Percentiles rank a stretch among this genome's conserved stretches.
Evolutionary conservation across 1,140 invertebrate species (phyloP).

Genomic region (Drosophila dunni): DNA sequence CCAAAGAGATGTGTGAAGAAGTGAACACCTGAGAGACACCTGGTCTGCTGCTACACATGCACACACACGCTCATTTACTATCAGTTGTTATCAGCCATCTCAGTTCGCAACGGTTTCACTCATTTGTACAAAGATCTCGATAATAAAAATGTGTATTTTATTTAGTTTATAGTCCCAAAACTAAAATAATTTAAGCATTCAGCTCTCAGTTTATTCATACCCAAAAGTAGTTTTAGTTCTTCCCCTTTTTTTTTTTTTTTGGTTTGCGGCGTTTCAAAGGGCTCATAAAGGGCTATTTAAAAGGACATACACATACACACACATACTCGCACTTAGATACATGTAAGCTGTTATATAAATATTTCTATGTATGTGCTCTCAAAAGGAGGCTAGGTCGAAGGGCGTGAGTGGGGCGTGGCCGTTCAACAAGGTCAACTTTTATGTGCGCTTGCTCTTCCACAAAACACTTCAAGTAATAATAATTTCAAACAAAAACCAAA

Average conservation of each 20-base stretch:
- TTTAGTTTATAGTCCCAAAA: slow-evolving; percentile 13
- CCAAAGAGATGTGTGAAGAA: slow-evolving; percentile 51
- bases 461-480: slow-evolving; percentile 2
- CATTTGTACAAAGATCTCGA: slow-evolving; percentile 45
- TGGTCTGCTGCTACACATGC: background rate
- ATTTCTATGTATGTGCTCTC: slow-evolving; percentile 31
- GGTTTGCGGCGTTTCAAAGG: slow-evolving; percentile 18
- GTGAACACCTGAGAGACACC: slow-evolving; percentile 21
- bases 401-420: too few relatives aligned
- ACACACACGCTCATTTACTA: too few relatives aligned
- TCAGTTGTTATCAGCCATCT: background rate
- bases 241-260: background rate
- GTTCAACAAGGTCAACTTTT: slow-evolving; percentile 21
- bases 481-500: background rate
- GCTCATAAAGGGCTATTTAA: slow-evolving; percentile 16
- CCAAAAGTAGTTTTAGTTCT: background rate
- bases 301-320: slow-evolving; percentile 8
- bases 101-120: slow-evolving; percentile 34
- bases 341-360: slow-evolving; percentile 48
- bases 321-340: slow-evolving; percentile 16
- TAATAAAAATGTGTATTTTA: slow-evolving; percentile 7
- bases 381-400: background rate
- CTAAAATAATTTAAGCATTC: background rate
- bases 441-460: slow-evolving; percentile 14
- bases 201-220: background rate